Conservation (phyloP, 2,113 vertebrate species). For the Taxidea taxus region DNA sequence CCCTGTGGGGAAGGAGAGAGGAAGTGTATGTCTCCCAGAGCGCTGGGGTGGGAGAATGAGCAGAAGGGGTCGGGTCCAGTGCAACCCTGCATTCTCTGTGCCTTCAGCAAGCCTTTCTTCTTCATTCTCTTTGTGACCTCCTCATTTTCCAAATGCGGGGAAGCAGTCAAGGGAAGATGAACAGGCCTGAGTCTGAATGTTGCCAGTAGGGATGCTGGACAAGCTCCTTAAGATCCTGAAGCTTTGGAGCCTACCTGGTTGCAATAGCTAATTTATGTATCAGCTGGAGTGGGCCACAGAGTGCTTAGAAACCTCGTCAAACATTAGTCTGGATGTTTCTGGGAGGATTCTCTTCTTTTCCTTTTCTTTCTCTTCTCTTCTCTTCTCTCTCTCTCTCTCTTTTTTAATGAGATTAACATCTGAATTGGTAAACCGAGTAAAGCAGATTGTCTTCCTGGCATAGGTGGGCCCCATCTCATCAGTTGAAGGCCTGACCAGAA, state of each 20-base stretch:
- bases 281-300: neutral
- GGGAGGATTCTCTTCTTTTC: neutral
- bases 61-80: neutral
- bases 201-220: neutral
- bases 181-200: neutral
- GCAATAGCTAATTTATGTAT: neutral
- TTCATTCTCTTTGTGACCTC: neutral
- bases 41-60: neutral
- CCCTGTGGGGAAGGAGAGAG: neutral
- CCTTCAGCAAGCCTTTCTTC: neutral
- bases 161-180: neutral
- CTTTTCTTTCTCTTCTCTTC: neutral
- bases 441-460: neutral
- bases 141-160: neutral
- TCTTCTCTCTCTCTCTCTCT: neutral
- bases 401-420: neutral
- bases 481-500: neutral
- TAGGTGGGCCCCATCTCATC: neutral
- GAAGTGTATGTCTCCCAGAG: neutral
- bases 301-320: neutral
- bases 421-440: neutral
- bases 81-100: neutral
- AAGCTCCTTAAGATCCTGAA: neutral
- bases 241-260: neutral
- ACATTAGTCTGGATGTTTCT: neutral